A percentile compares a stretch with the other conserved stretches of the same genome.
Conservation (phyloP, 2,797 vertebrate genomes). For the Trematomus bernacchii region DNA sequence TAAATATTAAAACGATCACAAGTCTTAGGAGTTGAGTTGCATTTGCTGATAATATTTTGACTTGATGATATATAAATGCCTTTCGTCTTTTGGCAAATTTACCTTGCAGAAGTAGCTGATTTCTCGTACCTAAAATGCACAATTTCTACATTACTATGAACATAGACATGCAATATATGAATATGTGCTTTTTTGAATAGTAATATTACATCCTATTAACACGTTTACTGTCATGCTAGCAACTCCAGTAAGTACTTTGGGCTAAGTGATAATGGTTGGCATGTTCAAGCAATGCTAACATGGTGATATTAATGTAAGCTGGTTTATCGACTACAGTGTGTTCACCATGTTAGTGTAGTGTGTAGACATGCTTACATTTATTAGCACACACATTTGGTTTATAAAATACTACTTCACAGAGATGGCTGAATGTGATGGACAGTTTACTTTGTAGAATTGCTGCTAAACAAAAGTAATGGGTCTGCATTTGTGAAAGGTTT, state of each 20-base stretch:
- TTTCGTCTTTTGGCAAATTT: too few relatives aligned
- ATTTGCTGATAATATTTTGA: not conserved
- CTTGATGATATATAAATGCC: too few relatives aligned
- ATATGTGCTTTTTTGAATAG: too few relatives aligned
- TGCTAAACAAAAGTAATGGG: not conserved
- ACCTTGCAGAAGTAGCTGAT: too few relatives aligned
- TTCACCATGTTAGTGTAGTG: not conserved
- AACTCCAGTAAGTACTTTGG: too few relatives aligned
- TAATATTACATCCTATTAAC: not conserved
- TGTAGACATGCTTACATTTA: not conserved
- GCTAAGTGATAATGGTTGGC: too few relatives aligned
- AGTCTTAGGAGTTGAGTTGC: not conserved
- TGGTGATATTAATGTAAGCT: not conserved
- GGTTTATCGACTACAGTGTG: not conserved
- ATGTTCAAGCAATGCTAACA: not conserved
- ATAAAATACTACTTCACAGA: not conserved
- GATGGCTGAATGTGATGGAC: not conserved
- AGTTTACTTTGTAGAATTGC: not conserved
- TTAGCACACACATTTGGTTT: not conserved
- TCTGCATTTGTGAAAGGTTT: constrained; percentile 13
- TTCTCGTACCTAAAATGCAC: not conserved
- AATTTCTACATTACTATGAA: not conserved
- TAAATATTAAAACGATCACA: not conserved
- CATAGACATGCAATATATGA: not conserved
- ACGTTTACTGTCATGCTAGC: not conserved